phyloP scores from a whole-genome alignment of 2,888 invertebrate genomes.

The Netelia inedita region DNA sequence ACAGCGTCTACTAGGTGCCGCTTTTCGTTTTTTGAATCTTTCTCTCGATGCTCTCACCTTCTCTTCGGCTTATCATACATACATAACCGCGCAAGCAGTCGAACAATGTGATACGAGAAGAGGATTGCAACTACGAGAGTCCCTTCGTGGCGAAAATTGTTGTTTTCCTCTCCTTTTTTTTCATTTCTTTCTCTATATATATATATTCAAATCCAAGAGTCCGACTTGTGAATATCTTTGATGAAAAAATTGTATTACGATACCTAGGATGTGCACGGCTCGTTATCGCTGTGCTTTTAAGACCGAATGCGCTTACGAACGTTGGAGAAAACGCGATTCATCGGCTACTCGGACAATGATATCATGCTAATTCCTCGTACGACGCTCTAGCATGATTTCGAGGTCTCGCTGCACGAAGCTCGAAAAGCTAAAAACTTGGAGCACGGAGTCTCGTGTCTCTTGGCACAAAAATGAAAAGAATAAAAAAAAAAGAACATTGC shows the following conservation, averaged over 20 bases:
- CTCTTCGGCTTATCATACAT: conserved; percentile 69
- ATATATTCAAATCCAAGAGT: conserved; percentile 1
- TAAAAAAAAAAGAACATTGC: conserved; percentile 19
- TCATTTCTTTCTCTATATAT: too few relatives aligned
- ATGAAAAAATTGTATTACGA: conserved; percentile 18
- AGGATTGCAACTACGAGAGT: conserved; percentile 41
- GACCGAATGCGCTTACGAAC: conserved; percentile 76
- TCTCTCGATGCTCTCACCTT: conserved; percentile 57
- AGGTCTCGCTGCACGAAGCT: conserved; percentile 66
- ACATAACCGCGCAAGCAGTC: conserved; percentile 48
- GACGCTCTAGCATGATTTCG: conserved; percentile 60
- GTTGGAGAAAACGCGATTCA: conserved; percentile 21
- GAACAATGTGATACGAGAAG: conserved; percentile 37
- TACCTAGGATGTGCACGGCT: conserved; percentile 69
- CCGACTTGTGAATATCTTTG: conserved; percentile 8
- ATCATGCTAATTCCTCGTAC: conserved; percentile 26
- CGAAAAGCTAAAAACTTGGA: conserved; percentile 29
- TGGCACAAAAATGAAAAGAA: conserved; percentile 3
- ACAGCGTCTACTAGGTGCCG: conserved; percentile 79
- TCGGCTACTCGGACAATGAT: conserved; percentile 22
- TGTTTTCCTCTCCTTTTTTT: background rate
- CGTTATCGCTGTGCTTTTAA: conserved; percentile 76
- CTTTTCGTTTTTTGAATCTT: conserved; percentile 74
- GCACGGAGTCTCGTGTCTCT: background rate
- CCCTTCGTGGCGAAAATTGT: conserved; percentile 13